Conservation (phyloP, 2,797 vertebrate genomes). For the Semotilus atromaculatus region DNA sequence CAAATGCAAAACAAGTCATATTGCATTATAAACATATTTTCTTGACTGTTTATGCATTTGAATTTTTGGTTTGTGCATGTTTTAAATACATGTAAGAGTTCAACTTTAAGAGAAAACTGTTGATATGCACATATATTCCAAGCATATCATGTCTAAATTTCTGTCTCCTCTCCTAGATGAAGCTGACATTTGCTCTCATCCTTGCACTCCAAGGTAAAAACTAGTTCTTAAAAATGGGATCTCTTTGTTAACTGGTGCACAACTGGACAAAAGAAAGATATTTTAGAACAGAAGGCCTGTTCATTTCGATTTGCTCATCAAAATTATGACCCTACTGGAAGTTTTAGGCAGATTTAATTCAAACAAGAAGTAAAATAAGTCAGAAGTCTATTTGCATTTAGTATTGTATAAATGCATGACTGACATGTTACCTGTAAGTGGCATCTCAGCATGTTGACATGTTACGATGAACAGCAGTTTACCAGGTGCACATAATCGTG, state of each 20-base stretch:
- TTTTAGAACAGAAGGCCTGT: background rate
- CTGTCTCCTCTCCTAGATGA: conserved; percentile 62
- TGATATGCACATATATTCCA: conserved; percentile 4
- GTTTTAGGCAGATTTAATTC: background rate
- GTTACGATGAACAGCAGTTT: background rate
- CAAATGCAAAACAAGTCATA: background rate
- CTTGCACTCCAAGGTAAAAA: conserved; percentile 81
- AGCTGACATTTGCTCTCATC: conserved; percentile 72
- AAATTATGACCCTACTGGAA: too few species aligned
- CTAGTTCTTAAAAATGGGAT: background rate
- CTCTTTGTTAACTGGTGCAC: conserved; percentile 6
- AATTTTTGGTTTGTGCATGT: background rate
- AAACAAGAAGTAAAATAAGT: background rate
- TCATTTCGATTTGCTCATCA: background rate
- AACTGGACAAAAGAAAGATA: background rate
- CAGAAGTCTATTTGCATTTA: background rate
- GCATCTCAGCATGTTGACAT: background rate
- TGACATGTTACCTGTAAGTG: background rate
- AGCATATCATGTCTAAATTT: background rate
- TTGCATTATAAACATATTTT: background rate
- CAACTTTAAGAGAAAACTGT: background rate
- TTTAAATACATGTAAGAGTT: background rate
- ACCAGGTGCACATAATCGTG: too few species aligned
- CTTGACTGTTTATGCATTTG: background rate
- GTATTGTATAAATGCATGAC: background rate